A percentile compares a stretch with the other conserved stretches of the same genome.
Evolutionary conservation across 1,140 invertebrate genomes (phyloP).

Genomic region (Megalopta genalis): DNA sequence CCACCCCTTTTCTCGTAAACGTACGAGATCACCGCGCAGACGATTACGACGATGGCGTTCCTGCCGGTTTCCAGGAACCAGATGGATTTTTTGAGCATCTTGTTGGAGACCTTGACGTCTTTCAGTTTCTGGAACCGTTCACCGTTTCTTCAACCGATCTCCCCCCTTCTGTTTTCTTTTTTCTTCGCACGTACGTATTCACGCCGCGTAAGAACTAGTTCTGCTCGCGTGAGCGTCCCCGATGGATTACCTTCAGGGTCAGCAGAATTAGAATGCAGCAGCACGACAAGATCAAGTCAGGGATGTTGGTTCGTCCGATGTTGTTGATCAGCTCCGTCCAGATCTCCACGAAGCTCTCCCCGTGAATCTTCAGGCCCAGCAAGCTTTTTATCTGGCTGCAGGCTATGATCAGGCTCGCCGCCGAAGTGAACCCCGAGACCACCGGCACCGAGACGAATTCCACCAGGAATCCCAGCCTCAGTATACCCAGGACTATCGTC

Average conservation of each 20-base stretch:
- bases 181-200: no score
- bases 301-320: conserved; percentile 79
- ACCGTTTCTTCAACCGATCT: neutral
- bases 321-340: conserved; percentile 81
- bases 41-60: conserved; percentile 89
- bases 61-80: conserved; percentile 86
- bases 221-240: neutral
- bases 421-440: conserved; percentile 92
- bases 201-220: neutral
- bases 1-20: conserved; percentile 69
- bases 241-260: conserved; percentile 82
- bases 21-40: conserved; percentile 83
- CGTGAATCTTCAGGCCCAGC: conserved; percentile 84
- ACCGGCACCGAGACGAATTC: conserved; percentile 93
- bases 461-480: conserved; percentile 89
- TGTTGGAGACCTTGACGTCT: conserved; percentile 78
- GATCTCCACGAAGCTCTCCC: conserved; percentile 83
- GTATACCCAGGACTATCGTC: conserved; percentile 85
- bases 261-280: conserved; percentile 83
- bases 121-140: conserved; percentile 69
- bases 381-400: conserved; percentile 89
- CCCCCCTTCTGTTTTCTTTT: neutral
- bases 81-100: conserved; percentile 79
- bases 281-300: conserved; percentile 84
- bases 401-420: conserved; percentile 91